Base-by-base conservation (phyloP, 2,113 vertebrate genomes). In the Vireo altiloquus region DNA sequence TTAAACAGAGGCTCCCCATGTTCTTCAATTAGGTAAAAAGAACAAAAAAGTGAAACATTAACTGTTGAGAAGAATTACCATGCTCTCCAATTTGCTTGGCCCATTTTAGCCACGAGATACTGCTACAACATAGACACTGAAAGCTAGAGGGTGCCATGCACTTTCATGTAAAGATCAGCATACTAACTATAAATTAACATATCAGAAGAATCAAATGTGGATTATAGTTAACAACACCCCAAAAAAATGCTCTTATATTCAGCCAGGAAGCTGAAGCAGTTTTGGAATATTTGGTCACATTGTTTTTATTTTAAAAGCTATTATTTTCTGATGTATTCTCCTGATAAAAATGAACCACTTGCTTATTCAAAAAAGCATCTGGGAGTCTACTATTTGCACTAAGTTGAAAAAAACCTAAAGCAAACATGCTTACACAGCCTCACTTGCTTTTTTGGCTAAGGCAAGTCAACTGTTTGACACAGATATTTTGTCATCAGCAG, bases 121-220 rank as follows among this genome's bases (percentile, higher is more conserved):
- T 63, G 74, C 57, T 60, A 61, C 12, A 33, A 37, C 15, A 37
- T 0, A 60, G n/a, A 66, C 16, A 54, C 42, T 71, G 22, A 50
- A 89, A 91, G 25, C 25, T 31, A 23, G 7, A 70, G 12, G 14
- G 8, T 75, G 35, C 35, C 61, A 30, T 1, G 19, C 5, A 35
- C 24, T 44, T 92, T 30, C 33, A 50, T 17, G 9, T 82, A 54
- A 90, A 78, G 82, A 91, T 52, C 59, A 89, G 68, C 15, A 57
- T 33, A 90, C 37, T 87, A 92, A 80, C 47, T 90, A 80, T 61
- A 85, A 90, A 93, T 90, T 63, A 95, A 94, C 47, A 39, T 42
- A 49, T 57, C 72, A 64, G 63, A 95, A 82, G 20, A 72, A 68
- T 56, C 28, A 52, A 69, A 78, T 61, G 21, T 24, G 46, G 11